phyloP scores from a whole-genome alignment of 2,888 invertebrate species.

The Heliconius aoede region DNA sequence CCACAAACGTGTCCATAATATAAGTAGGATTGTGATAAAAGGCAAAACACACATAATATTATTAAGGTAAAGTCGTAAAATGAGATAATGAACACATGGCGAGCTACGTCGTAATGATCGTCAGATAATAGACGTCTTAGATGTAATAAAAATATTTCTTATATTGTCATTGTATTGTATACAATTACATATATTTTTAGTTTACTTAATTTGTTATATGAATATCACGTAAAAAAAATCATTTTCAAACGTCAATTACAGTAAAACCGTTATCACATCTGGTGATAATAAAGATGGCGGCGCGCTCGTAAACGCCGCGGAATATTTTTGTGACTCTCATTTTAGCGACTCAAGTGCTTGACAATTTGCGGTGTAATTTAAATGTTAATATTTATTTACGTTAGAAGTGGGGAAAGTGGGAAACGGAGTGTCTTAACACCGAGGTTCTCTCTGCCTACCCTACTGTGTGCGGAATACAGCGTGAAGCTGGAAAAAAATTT shows the following conservation, averaged over 20 bases:
- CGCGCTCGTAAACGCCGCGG: constrained; percentile 55
- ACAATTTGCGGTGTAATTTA: constrained; percentile 45
- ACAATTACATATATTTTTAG: no score
- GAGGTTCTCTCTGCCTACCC: not conserved
- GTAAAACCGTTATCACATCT: constrained; percentile 19
- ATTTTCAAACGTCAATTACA: constrained; percentile 8
- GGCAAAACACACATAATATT: no score
- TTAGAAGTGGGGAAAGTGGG: not conserved
- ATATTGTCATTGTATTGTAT: no score
- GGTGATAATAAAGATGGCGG: constrained; percentile 35
- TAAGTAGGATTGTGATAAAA: no score
- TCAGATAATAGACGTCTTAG: not conserved
- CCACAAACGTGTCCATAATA: no score
- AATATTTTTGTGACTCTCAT: constrained; percentile 53
- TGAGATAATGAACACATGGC: not conserved
- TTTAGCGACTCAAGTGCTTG: constrained; percentile 42
- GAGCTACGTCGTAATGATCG: not conserved
- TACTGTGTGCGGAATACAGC: no score
- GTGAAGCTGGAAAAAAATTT: not conserved
- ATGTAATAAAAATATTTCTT: not conserved
- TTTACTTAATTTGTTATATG: not conserved
- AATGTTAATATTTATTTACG: no score
- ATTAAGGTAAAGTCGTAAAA: not conserved
- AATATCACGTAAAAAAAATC: not conserved
- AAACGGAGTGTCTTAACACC: not conserved